A percentile compares a stretch with the other conserved stretches of the same genome.
Evolutionary conservation across 1,140 invertebrate species (phyloP).

Genomic region (Drosophila navojoa): DNA sequence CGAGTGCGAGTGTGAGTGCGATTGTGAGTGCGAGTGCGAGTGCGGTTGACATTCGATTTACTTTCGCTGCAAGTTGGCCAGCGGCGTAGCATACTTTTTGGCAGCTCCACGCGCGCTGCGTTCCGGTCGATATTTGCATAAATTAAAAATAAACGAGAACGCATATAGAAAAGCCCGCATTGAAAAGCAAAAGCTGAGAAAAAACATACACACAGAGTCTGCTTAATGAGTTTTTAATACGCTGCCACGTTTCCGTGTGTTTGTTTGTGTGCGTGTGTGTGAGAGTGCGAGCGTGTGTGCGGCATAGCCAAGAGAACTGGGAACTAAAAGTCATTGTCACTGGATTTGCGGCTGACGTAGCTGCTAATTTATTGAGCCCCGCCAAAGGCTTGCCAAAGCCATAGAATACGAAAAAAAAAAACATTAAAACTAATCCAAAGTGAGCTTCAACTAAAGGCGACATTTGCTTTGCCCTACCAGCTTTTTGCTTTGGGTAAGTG

Average conservation of each 20-base stretch:
- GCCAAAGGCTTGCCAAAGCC: conserved; percentile 40
- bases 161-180: conserved; percentile 34
- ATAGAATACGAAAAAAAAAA: conserved; percentile 10
- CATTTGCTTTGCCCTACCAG: conserved; percentile 10
- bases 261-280: conserved; percentile 34
- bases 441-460: conserved; percentile 24
- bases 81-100: conserved; percentile 63
- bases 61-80: conserved; percentile 50
- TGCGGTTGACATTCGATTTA: conserved; percentile 74
- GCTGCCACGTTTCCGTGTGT: conserved; percentile 55
- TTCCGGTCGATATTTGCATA: conserved; percentile 77
- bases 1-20: conserved; percentile 7
- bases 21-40: conserved; percentile 24
- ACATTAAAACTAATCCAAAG: conserved; percentile 39
- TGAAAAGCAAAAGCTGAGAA: conserved; percentile 19
- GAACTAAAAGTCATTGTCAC: conserved; percentile 65
- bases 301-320: not conserved
- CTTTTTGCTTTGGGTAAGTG: conserved; percentile 34
- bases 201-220: conserved; percentile 18
- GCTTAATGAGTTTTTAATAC: conserved; percentile 82
- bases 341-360: conserved; percentile 47
- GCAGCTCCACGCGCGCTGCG: conserved; percentile 33
- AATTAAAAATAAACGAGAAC: conserved; percentile 55
- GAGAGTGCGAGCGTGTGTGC: conserved; percentile 2
- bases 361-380: conserved; percentile 70